Evolutionary conservation across 2,888 invertebrate species (phyloP), one percentile per base, ranked within the genome.

Genomic region (Melanostoma scalare): DNA sequence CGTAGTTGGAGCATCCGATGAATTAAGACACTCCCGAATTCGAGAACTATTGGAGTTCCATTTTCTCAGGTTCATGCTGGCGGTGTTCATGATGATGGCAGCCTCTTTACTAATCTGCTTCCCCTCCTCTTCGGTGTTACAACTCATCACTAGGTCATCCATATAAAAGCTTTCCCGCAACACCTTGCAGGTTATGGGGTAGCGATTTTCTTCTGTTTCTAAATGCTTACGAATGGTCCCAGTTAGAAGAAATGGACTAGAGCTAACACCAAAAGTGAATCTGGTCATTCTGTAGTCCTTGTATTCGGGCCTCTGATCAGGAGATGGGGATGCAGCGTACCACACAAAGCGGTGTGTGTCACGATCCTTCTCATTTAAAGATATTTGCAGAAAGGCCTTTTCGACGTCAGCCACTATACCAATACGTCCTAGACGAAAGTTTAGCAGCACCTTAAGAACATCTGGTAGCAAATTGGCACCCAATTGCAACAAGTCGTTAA

Each of bases 31-130:
- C 3, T 63, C 20, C 4, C 56, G 36, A 68, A 76, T 9, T 10
- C 52, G 8, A n/a, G 31, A 0, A 33, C 33, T 38, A 31, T 69
- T 76, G 6, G 69, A 69, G 10, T 76, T 52, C 61, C 76, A 76
- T 35, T 75, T 75, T 10, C 68, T 55, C n/a, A 74, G 10, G n/a
- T 36, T 53, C 72, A 72, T 74, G 20, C 33, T 48, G 2, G 61
- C 68, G 6, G 6, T 10, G 31, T 48, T 48, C 42, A 42, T 4
- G 42, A 8, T 20, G 20, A 42, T 42, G 42, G 3, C 9, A 9
- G 8, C 42, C n/a, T 42, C 42, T 9, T 42, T 42, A 42, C n/a
- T 9, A 9, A n/a, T 42, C 42, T 42, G 42, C 3, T 3, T 42
- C n/a, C 6, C 8, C n/a, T 42, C 42, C n/a, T 42, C 42, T 42